These are phyloP conservation scores for Odontocolon sp. DNA, from an alignment of 2,888 invertebrate genomes.

Conservation along the genomic window DNA sequence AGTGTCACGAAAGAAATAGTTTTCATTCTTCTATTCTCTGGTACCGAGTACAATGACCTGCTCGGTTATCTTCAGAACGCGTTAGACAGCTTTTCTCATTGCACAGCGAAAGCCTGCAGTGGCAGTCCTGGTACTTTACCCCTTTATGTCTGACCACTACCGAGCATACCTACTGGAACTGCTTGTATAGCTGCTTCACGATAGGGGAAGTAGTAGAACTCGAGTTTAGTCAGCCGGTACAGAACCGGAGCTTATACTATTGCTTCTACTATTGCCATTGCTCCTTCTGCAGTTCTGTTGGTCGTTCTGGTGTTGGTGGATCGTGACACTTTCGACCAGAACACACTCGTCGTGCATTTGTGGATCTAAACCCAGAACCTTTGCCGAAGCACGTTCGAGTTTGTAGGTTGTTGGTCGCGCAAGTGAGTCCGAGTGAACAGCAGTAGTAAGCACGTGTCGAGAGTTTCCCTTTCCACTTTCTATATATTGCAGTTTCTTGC, in stretches of 20 bases:
- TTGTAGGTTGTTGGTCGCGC: slow-evolving; percentile 42
- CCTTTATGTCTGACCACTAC: slow-evolving; percentile 26
- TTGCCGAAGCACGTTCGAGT: slow-evolving; percentile 46
- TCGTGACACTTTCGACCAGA: slow-evolving; percentile 45
- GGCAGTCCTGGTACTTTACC: neutral
- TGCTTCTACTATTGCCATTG: neutral
- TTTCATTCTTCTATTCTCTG: neutral
- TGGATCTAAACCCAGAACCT: slow-evolving; percentile 30
- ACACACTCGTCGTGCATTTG: slow-evolving; percentile 13
- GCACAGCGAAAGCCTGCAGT: neutral
- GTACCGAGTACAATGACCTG: neutral
- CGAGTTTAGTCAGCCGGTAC: neutral
- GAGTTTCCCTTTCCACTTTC: neutral
- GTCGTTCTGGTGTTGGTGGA: neutral
- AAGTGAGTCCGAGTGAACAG: neutral
- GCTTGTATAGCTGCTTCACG: neutral
- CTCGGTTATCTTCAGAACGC: neutral
- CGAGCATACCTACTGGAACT: slow-evolving; percentile 27
- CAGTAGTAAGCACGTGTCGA: slow-evolving; percentile 17
- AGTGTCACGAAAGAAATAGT: too few species aligned
- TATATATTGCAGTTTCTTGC: too few species aligned
- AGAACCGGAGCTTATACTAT: neutral
- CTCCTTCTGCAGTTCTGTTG: too few species aligned
- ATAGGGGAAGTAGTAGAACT: neutral
- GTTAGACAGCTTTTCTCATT: neutral